Base-by-base conservation (phyloP, 1,140 invertebrate species). In the Pemphigus obesinymphae region DNA sequence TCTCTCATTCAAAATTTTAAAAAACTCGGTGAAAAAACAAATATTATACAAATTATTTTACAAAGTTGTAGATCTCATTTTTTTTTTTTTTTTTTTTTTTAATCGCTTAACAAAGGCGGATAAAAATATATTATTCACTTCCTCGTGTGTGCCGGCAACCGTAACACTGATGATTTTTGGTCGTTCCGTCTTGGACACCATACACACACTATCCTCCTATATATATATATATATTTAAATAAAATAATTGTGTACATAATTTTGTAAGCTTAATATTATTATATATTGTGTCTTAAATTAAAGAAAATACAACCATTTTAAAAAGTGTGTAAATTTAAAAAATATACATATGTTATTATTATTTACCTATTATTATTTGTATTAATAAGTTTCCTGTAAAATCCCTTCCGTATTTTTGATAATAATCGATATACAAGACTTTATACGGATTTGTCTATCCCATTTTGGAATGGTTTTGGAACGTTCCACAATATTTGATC, bases 41-140 rank as follows among this genome's bases (percentile, higher is more conserved):
- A 76, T n/a, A 58, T 31, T 61, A 78, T 29, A 58, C 8, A 61
- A 45, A 10, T 63, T 63, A 23, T 78, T 48, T 73, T 40, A 58
- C 73, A 55, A 80, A 80, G 55, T 58, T 63, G 70, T 80, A 80
- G 76, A 80, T 80, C 76, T 80, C 76, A 80, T 80, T 80, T 63
- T 80, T 58, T 61, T 58, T 58, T 70, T 70, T 70, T 70, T 72
- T 45, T 72, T 53, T 53, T 75, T 73, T 48, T 26, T 73, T 29
- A 34, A n/a, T 37, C 34, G 75, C 50, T 43, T 53, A n/a, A n/a
- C n/a, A n/a, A 45, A 80, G 15, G 29, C 23, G 17, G 37, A 26
- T 17, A 55, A 34, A 80, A 58, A 48, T 15, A 50, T 61, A 11
- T 63, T 63, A 63, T 63, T 73, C 17, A 31, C 17, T 53, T 55